Conservation (phyloP, 2,888 invertebrate genomes). For the Pediacus dermestoides region DNA sequence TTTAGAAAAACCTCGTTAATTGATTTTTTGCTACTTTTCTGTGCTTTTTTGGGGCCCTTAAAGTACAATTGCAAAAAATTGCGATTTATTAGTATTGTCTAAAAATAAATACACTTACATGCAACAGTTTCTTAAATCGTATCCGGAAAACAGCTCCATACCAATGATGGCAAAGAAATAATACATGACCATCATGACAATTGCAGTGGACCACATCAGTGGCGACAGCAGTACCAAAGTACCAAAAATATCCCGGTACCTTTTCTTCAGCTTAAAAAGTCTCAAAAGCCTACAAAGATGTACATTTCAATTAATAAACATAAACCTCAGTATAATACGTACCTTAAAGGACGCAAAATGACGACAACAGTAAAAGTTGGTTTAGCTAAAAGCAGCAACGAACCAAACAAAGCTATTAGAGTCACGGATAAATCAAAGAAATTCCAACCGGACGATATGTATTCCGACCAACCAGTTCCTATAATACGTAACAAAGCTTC, state of each 20-base stretch:
- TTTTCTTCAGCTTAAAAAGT: constrained; percentile 74
- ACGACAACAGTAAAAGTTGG: constrained; percentile 70
- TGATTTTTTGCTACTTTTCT: no score
- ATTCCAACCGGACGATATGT: constrained; percentile 83
- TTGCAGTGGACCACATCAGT: constrained; percentile 78
- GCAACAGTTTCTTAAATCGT: constrained; percentile 78
- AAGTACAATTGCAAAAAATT: no score
- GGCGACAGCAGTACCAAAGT: constrained; percentile 58
- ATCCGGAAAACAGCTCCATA: constrained; percentile 79
- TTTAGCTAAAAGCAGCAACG: constrained; percentile 62
- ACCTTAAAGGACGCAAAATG: constrained; percentile 66
- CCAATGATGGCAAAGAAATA: constrained; percentile 88
- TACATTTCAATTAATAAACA: constrained; percentile 13
- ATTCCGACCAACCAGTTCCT: constrained; percentile 67
- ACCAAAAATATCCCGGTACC: constrained; percentile 46
- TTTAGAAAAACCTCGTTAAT: no score
- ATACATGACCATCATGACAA: constrained; percentile 79
- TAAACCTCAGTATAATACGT: constrained; percentile 18
- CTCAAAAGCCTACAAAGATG: constrained; percentile 52
- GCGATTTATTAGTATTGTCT: no score
- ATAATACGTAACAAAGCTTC: constrained; percentile 72
- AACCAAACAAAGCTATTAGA: constrained; percentile 63
- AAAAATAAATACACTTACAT: constrained; percentile 53
- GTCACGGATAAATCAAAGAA: constrained; percentile 73
- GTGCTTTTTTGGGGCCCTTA: no score